Conservation (phyloP, 2,888 invertebrate genomes). For the Pammene fasciana region DNA sequence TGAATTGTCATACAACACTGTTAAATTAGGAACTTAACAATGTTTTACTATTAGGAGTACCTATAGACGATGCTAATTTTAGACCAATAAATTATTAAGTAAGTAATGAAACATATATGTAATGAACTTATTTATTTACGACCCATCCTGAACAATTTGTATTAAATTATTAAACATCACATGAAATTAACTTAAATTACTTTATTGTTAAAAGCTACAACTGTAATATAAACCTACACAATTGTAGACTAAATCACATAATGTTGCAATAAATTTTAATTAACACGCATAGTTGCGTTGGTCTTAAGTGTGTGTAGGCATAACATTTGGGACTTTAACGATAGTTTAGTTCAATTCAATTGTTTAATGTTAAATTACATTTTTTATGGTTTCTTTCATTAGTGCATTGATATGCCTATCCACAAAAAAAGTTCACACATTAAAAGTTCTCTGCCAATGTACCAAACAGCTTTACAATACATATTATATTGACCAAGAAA, state of each 20-base stretch:
- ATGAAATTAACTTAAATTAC: constrained; percentile 4
- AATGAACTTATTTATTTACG: constrained; percentile 2
- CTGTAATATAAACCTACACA: neutral
- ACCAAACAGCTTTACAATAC: constrained; percentile 2
- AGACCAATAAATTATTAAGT: constrained; percentile 11
- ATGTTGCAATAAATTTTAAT: constrained; percentile 4
- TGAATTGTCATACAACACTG: neutral
- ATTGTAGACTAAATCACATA: constrained; percentile 9
- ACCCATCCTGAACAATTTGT: constrained; percentile 5
- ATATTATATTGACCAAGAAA: no score
- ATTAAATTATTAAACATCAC: constrained; percentile 6
- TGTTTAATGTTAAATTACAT: constrained; percentile 10
- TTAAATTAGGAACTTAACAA: neutral
- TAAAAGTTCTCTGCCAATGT: no score
- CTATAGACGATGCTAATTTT: neutral
- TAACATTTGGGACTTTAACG: neutral
- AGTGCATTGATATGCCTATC: neutral
- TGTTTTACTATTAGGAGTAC: neutral
- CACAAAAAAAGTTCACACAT: constrained; percentile 17
- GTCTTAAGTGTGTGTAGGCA: neutral
- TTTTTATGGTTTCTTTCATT: neutral
- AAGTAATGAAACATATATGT: neutral
- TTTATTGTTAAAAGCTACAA: neutral
- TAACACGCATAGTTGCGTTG: neutral
- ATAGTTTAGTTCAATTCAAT: constrained; percentile 27